A percentile compares a stretch with the other conserved stretches of the same genome.
These are phyloP conservation scores for Meleagris gallopavo DNA, from an alignment of 2,113 vertebrate species.

Conservation along the genomic window DNA sequence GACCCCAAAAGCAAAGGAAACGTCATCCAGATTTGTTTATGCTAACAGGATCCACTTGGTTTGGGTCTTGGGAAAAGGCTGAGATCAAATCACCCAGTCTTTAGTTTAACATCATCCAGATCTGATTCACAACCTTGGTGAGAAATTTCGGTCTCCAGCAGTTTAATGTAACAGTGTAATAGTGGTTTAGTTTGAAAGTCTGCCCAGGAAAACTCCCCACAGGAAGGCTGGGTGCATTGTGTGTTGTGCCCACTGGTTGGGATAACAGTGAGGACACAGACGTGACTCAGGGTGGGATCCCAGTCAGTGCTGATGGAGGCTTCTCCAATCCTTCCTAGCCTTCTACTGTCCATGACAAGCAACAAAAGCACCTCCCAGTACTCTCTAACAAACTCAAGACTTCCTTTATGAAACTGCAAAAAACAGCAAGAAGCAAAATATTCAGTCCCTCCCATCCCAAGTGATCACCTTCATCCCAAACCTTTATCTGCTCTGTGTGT, in stretches of 20 bases:
- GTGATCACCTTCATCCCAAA: background rate
- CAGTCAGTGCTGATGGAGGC: background rate
- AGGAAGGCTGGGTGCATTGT: background rate
- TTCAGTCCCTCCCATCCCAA: background rate
- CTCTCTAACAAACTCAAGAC: background rate
- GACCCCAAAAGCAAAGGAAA: background rate
- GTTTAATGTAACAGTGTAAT: background rate
- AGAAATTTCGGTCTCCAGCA: background rate
- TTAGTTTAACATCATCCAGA: background rate
- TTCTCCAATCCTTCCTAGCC: background rate
- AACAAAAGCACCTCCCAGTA: background rate
- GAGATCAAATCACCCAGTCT: background rate
- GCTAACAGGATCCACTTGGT: background rate
- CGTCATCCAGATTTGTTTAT: background rate
- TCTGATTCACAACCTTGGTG: background rate
- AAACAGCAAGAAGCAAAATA: background rate
- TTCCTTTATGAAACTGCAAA: background rate
- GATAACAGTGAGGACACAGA: background rate
- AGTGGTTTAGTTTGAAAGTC: background rate
- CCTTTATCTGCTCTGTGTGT: background rate
- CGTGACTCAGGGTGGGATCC: background rate
- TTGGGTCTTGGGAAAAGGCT: background rate
- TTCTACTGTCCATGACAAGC: background rate
- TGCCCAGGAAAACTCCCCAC: background rate
- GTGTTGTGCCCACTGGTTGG: rapidly evolving